These are phyloP conservation scores for Phoenicopterus ruber DNA, from an alignment of 2,113 vertebrate species.

Conservation along the genomic window DNA sequence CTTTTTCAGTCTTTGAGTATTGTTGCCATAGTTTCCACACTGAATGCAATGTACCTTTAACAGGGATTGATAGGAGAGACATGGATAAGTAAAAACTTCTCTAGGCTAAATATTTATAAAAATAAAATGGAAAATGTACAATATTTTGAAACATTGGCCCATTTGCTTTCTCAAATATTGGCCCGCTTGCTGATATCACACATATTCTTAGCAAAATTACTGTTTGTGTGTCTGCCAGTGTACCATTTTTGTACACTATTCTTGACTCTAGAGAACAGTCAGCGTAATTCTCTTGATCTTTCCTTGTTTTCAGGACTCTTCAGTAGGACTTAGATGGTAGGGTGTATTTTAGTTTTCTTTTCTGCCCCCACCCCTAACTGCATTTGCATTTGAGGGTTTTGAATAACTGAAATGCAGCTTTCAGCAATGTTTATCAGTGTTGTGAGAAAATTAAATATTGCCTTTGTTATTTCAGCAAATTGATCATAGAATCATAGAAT, in stretches of 20 bases:
- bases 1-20: neutral
- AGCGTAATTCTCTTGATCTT: neutral
- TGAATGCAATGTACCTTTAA: neutral
- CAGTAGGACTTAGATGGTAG: neutral
- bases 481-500: too few relatives aligned
- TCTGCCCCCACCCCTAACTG: rapidly evolving
- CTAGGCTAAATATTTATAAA: neutral
- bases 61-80: neutral
- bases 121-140: neutral
- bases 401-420: neutral
- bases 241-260: neutral
- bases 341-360: neutral
- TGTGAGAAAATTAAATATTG: neutral
- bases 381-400: neutral
- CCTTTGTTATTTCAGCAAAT: neutral
- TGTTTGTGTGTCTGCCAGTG: neutral
- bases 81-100: neutral
- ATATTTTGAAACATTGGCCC: neutral
- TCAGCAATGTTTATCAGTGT: neutral
- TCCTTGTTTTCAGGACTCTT: neutral
- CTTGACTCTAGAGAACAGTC: neutral
- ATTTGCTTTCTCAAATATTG: neutral
- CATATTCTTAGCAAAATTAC: neutral
- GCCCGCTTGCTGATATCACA: neutral
- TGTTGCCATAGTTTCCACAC: neutral